Base-by-base conservation (phyloP, 92 coral and sea anemone species). In the Heliopora coerulea region DNA sequence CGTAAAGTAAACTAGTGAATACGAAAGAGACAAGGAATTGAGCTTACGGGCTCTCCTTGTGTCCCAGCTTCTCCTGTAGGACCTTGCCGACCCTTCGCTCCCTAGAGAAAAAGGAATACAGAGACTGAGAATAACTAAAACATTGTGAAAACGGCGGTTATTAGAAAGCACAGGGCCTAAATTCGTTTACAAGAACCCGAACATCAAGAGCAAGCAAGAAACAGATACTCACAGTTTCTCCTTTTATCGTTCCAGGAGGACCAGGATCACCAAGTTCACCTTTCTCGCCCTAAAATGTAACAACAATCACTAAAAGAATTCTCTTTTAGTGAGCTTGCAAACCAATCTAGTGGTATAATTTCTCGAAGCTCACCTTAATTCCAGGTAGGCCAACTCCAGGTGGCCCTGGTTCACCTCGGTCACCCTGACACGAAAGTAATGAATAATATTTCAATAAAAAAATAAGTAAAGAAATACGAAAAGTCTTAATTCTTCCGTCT, bases 381-480 rank as follows among this genome's bases (percentile, higher is more conserved):
- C 77, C 77, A 23, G 77, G 77, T 0, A 27, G 60, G 19, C 77
- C 77, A 49, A 25, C 34, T 37, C 77, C 77, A 20, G 59, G 62
- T 1, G 63, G 77, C 17, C 77, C 77, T 54, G 25, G 50, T 14
- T 31, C 62, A 9, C 77, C 77, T 50, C 30, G 62, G 21, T 70
- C 77, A 13, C 77, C 77, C 77, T 70, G 7, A 21, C 3, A 30
- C 7, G 29, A 25, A 58, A 54, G 60, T 27, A 19, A 12, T 54
- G 26, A 54, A 54, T 3, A 54, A 54, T 21, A 17, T 54, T 0
- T 1, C 23, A 17, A 3, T 17, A 19, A 12, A 54, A 54, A 17
- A 54, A 0, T 19, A 26, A 20, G 28, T 26, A 18, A 20, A 0
- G 2, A 4, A 7, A 28, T n/a, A 48, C 9, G 74, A 68, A 10